Percentiles rank a stretch among this genome's conserved stretches.
phyloP scores from a whole-genome alignment of 23 tunicate genomes.

The Ascidia mentula region DNA sequence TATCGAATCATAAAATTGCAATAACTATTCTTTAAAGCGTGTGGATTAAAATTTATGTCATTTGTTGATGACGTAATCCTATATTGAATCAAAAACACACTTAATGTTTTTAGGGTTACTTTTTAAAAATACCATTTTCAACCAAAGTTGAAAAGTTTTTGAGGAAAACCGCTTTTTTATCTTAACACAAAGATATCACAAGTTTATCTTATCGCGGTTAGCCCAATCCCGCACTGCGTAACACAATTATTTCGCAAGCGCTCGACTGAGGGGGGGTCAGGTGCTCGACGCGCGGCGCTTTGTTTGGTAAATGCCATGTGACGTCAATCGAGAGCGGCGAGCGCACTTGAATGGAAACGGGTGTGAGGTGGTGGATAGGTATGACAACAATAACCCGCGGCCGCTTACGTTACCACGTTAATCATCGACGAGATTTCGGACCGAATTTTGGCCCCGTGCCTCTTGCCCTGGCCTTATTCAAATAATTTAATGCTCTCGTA shows the following conservation, averaged over 20 bases:
- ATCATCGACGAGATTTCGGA: background rate
- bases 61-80: too few relatives aligned
- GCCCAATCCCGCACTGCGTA: too few relatives aligned
- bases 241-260: background rate
- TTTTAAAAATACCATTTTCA: too few relatives aligned
- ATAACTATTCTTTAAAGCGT: too few relatives aligned
- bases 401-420: background rate
- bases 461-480: background rate
- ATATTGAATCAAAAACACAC: too few relatives aligned
- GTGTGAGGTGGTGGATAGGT: background rate
- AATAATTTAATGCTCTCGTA: background rate
- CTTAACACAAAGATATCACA: too few relatives aligned
- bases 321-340: slow-evolving; percentile 6
- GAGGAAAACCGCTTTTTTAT: too few relatives aligned
- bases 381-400: background rate
- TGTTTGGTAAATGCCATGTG: slow-evolving; percentile 1
- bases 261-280: background rate
- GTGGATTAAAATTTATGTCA: too few relatives aligned
- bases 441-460: background rate
- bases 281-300: background rate
- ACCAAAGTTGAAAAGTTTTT: too few relatives aligned
- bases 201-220: too few relatives aligned
- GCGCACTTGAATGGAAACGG: slow-evolving; percentile 6
- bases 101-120: too few relatives aligned
- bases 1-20: too few relatives aligned